phyloP scores from a whole-genome alignment of 2,888 invertebrate species.

The Blera fallax region DNA sequence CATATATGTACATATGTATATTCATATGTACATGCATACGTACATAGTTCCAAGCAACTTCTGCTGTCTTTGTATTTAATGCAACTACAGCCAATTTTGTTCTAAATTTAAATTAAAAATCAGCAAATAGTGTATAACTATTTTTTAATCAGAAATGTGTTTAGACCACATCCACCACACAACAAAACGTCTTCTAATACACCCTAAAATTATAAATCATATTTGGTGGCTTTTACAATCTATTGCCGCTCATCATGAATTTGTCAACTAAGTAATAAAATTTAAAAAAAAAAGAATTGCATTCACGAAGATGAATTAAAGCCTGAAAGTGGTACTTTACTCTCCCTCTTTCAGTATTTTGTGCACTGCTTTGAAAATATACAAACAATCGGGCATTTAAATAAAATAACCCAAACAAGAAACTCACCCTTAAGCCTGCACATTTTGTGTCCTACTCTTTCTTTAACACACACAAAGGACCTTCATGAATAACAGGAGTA shows the following conservation, averaged over 20 bases:
- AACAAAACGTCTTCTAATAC: too few species aligned
- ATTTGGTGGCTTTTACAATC: background rate
- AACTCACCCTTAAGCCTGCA: conserved; percentile 11
- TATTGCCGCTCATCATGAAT: background rate
- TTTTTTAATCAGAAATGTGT: too few species aligned
- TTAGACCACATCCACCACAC: too few species aligned
- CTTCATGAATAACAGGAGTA: conserved; percentile 28
- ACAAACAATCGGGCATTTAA: conserved; percentile 20
- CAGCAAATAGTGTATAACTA: too few species aligned
- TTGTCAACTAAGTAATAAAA: background rate
- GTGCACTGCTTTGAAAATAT: background rate
- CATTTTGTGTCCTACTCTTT: conserved; percentile 1
- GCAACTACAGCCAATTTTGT: too few species aligned
- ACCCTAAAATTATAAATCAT: too few species aligned
- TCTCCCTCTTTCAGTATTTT: background rate
- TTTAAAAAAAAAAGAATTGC: background rate
- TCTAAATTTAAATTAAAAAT: too few species aligned
- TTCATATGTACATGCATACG: too few species aligned
- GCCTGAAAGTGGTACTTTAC: conserved; percentile 4
- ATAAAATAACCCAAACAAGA: conserved; percentile 9
- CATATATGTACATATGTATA: too few species aligned
- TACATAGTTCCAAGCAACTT: too few species aligned
- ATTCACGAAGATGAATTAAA: background rate
- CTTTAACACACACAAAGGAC: conserved; percentile 28
- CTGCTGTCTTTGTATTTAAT: too few species aligned